A percentile compares a stretch with the other conserved stretches of the same genome.
Evolutionary conservation across 1,140 invertebrate species (phyloP).

Genomic region (Drosophila navojoa): DNA sequence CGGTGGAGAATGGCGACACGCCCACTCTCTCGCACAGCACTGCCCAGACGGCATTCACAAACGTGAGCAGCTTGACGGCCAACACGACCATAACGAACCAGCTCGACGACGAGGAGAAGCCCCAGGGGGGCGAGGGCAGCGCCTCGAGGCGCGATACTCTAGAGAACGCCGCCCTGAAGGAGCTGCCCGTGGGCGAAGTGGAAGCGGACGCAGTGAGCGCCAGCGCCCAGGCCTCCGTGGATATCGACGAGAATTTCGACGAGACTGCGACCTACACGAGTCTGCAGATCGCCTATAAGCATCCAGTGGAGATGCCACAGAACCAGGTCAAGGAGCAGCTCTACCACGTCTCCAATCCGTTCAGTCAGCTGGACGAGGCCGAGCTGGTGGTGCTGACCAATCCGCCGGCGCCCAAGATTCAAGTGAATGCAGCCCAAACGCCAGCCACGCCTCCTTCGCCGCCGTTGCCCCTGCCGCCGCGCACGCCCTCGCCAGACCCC

Average conservation of each 20-base stretch:
- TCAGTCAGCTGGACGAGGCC: conserved; percentile 62
- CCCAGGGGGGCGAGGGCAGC: conserved; percentile 84
- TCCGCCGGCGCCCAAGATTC: conserved; percentile 83
- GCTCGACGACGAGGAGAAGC: conserved; percentile 62
- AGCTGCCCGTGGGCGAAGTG: conserved; percentile 58
- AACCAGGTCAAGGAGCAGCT: conserved; percentile 13
- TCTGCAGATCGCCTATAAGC: conserved; percentile 93
- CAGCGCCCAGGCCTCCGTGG: conserved; percentile 83
- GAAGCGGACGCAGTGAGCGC: conserved; percentile 40
- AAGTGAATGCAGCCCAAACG: conserved; percentile 74
- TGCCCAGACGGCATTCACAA: conserved; percentile 69
- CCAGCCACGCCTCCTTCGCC: conserved; percentile 71
- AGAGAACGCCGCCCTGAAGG: conserved; percentile 74
- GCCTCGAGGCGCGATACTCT: conserved; percentile 85
- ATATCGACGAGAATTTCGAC: conserved; percentile 87
- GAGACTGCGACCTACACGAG: conserved; percentile 92
- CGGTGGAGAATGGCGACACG: conserved; percentile 76
- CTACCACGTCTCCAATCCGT: conserved; percentile 62
- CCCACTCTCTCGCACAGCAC: conserved; percentile 57
- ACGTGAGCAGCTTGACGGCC: conserved; percentile 66
- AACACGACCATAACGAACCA: conserved; percentile 76
- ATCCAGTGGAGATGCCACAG: conserved; percentile 86
- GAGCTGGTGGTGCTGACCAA: conserved; percentile 78
- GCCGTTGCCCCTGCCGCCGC: conserved; percentile 63
- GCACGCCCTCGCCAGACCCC: conserved; percentile 69